Evolutionary conservation across 1,140 invertebrate species (phyloP), one percentile per base, ranked within the genome.

Genomic region (Orius insidiosus): DNA sequence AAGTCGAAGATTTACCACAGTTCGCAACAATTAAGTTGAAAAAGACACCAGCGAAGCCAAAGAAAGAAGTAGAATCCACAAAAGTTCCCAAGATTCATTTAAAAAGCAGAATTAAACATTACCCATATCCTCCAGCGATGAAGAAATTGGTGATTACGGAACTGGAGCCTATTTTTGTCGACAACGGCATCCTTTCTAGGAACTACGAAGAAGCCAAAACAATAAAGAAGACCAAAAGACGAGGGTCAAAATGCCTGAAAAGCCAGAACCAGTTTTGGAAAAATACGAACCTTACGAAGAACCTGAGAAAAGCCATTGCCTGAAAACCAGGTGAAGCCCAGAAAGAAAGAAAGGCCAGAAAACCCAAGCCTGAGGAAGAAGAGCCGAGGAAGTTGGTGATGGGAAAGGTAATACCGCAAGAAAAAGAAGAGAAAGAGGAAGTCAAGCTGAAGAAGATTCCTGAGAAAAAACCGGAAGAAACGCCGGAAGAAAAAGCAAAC

Each of bases 161-260:
- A 15, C 16, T 61, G 13, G 55, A 54, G 47, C 54, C 55, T 5
- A 47, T 50, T 13, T 51, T 51, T 35, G 63, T 66, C 7, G 66
- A 79, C 60, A 64, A 67, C 55, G 78, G 78, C 16, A 68, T 75
- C 48, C 51, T 81, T 15, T 79, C 76, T 1, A 64, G 78, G 61
- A 81, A 78, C 60, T 62, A 75, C 0, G 68, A 74, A 59, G 77
- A 80, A 63, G 75, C 76, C 2, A 55, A 69, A 37, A 70, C 73
- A 60, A 51, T 75, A 14, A 48, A 68, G 3, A 76, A 73, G 59
- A 74, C 65, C 41, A 78, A 75, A 57, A 49, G 53, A 1, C 65
- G 63, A 30, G 59, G 33, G 47, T 54, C 0, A 68, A 69, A 51
- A 36, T 68, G 33, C 60, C 68, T 42, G 49, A 46, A 24, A 49